These are phyloP conservation scores for Poeciliopsis infans DNA, from an alignment of 2,797 vertebrate genomes.

Conservation along the genomic window DNA sequence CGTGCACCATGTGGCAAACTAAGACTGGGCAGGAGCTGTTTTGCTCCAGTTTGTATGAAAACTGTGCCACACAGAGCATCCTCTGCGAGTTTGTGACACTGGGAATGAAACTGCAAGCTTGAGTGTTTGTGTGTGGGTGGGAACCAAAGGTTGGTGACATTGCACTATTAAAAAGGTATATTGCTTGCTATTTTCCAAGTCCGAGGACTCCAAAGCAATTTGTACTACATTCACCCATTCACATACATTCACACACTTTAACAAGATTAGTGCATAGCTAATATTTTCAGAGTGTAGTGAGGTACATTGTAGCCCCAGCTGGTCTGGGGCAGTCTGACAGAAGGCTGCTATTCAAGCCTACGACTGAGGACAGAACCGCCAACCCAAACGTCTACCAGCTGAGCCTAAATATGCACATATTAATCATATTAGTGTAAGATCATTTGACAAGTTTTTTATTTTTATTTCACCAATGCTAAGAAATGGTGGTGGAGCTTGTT, in stretches of 20 bases:
- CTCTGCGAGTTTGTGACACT: conserved; percentile 50
- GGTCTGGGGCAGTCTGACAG: neutral
- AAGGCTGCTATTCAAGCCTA: neutral
- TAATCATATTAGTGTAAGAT: neutral
- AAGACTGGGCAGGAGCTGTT: conserved; percentile 38
- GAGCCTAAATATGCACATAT: neutral
- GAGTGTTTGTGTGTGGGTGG: conserved; percentile 14
- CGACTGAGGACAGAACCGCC: neutral
- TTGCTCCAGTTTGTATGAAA: conserved; percentile 53
- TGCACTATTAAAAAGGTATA: neutral
- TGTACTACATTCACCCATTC: neutral
- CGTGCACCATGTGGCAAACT: conserved; percentile 61
- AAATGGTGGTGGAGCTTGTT: neutral
- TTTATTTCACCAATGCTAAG: neutral
- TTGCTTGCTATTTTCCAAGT: neutral
- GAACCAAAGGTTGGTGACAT: conserved; percentile 11
- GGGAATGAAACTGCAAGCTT: conserved; percentile 41
- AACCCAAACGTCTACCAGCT: neutral
- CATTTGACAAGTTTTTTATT: neutral
- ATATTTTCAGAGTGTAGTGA: neutral
- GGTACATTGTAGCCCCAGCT: neutral
- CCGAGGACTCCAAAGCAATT: neutral
- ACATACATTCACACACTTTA: too few species aligned
- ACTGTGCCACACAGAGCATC: conserved; percentile 60
- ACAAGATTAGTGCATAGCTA: too few species aligned